Evolutionary conservation across 1,140 invertebrate species (phyloP).

Genomic region (Euwallacea similis): DNA sequence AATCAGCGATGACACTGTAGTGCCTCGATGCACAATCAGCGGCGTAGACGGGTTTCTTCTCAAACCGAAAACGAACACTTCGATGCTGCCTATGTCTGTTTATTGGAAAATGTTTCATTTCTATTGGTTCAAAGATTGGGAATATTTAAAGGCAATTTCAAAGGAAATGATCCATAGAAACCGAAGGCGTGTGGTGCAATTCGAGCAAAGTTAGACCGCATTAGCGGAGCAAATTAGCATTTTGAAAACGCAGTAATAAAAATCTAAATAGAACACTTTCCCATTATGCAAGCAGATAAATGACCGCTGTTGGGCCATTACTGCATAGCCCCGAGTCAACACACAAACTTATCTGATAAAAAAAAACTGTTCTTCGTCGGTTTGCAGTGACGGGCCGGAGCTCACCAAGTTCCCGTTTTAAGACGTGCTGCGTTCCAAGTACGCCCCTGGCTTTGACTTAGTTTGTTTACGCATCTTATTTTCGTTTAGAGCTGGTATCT

Average conservation of each 20-base stretch:
- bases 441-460: constrained; percentile 9
- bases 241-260: constrained; percentile 24
- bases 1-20: too few relatives aligned
- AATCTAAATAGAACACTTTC: constrained; percentile 33
- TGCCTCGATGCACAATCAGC: too few relatives aligned
- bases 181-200: not conserved
- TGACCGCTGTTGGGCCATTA: constrained; percentile 24
- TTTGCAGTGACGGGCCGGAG: constrained; percentile 11
- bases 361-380: constrained; percentile 18
- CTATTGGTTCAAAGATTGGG: not conserved
- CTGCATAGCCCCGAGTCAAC: constrained; percentile 21
- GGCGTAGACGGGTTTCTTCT: too few relatives aligned
- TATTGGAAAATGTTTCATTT: not conserved
- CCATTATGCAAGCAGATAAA: constrained; percentile 26
- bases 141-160: not conserved
- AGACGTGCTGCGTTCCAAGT: not conserved
- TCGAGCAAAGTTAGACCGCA: not conserved
- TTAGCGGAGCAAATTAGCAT: constrained; percentile 22
- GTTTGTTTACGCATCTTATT: constrained; percentile 32
- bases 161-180: constrained; percentile 3
- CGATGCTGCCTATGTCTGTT: too few relatives aligned
- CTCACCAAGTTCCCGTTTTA: not conserved
- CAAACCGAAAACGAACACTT: too few relatives aligned
- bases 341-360: constrained; percentile 31
- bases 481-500: constrained; percentile 23